Evolutionary conservation across 2,888 invertebrate species (phyloP).

Genomic region (Sminthurides aquaticus): DNA sequence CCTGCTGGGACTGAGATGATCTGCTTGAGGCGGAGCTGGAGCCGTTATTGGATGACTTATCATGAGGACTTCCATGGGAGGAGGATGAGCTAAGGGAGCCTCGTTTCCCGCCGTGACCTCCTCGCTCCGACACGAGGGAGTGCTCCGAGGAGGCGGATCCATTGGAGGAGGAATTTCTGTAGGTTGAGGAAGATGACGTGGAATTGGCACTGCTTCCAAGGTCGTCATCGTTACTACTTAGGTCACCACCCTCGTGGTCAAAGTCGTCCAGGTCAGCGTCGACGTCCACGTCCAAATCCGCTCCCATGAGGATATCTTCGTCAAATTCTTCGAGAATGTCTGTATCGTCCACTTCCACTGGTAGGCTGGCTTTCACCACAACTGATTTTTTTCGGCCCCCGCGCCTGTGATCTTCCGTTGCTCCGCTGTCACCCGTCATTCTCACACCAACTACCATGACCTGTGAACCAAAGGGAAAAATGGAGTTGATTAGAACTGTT

Average conservation of each 20-base stretch:
- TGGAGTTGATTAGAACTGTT: no score
- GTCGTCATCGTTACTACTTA: slow-evolving; percentile 36
- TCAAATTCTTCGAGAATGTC: slow-evolving; percentile 34
- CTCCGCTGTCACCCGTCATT: slow-evolving; percentile 41
- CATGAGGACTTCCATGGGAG: slow-evolving; percentile 17
- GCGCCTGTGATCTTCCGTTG: slow-evolving; percentile 35
- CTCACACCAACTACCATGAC: slow-evolving; percentile 37
- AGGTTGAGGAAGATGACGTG: slow-evolving; percentile 38
- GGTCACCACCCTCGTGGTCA: slow-evolving; percentile 32
- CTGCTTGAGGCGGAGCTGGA: slow-evolving; percentile 25
- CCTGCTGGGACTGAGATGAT: slow-evolving; percentile 16
- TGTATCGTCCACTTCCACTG: slow-evolving; percentile 24
- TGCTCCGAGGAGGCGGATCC: slow-evolving; percentile 19
- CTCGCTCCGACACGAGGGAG: slow-evolving; percentile 23
- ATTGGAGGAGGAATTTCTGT: slow-evolving; percentile 28
- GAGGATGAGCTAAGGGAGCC: slow-evolving; percentile 27
- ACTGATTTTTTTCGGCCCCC: slow-evolving; percentile 37
- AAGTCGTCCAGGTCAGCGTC: slow-evolving; percentile 39
- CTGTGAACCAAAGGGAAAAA: slow-evolving; percentile 20
- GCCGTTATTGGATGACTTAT: slow-evolving; percentile 33
- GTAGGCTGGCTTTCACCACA: slow-evolving; percentile 13
- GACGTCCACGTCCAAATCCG: slow-evolving; percentile 31
- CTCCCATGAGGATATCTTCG: slow-evolving; percentile 39
- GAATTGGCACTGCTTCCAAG: slow-evolving; percentile 34
- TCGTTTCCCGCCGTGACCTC: slow-evolving; percentile 30